Evolutionary conservation across 1,140 invertebrate species (phyloP).

Genomic region (Drosophila baimaii): DNA sequence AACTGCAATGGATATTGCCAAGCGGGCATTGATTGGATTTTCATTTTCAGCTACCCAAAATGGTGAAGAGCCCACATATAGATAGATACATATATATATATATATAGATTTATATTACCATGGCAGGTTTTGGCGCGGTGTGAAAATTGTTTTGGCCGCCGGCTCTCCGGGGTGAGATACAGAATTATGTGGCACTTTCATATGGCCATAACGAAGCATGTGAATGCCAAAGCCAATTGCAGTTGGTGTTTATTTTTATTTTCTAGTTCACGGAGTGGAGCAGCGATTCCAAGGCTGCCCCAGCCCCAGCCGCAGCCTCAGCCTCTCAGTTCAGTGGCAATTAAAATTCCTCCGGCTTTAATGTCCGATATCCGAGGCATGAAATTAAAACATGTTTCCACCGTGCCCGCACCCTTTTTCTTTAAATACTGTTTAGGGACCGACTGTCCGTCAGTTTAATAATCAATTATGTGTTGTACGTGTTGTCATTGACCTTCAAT

Average conservation of each 20-base stretch:
- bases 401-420: conserved; percentile 36
- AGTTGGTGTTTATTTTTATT: conserved; percentile 51
- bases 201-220: conserved; percentile 62
- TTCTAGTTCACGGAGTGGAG: conserved; percentile 61
- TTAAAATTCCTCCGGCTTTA: conserved; percentile 75
- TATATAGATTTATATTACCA: conserved; percentile 39
- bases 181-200: conserved; percentile 73
- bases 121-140: conserved; percentile 48
- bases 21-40: conserved; percentile 54
- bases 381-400: conserved; percentile 80
- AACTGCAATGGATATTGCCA: conserved; percentile 45
- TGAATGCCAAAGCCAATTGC: conserved; percentile 53
- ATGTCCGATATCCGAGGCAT: conserved; percentile 74
- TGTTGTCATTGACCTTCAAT: conserved; percentile 80
- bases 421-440: conserved; percentile 44
- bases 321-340: no score
- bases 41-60: conserved; percentile 50
- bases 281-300: conserved; percentile 48
- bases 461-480: conserved; percentile 69
- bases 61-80: conserved; percentile 30
- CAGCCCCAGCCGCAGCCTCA: conserved; percentile 32
- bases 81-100: conserved; percentile 16
- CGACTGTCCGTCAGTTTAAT: conserved; percentile 63
- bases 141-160: conserved; percentile 72
- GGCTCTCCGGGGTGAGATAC: conserved; percentile 18